A percentile compares a stretch with the other conserved stretches of the same genome.
Evolutionary conservation across 2,888 invertebrate species (phyloP).

Genomic region (Ctenicera cuprea): DNA sequence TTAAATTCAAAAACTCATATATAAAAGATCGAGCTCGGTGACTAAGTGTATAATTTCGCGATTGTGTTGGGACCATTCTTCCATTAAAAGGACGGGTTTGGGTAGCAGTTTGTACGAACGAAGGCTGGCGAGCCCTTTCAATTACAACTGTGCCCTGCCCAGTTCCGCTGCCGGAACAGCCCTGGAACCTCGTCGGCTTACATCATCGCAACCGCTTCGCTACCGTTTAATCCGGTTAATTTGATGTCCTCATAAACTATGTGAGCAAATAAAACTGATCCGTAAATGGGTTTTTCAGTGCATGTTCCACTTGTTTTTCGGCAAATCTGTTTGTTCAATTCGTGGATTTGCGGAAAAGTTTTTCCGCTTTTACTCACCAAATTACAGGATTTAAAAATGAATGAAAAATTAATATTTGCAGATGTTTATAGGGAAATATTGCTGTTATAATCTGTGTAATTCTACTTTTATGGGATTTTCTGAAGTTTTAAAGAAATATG

Average conservation of each 20-base stretch:
- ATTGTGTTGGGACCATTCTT: constrained; percentile 22
- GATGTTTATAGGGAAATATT: too few relatives aligned
- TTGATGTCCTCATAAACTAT: constrained; percentile 18
- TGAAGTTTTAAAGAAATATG: too few relatives aligned
- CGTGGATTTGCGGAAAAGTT: too few relatives aligned
- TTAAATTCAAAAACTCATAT: constrained; percentile 9
- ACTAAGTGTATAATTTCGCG: constrained; percentile 31
- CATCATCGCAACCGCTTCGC: constrained; percentile 34
- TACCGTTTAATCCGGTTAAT: constrained; percentile 30
- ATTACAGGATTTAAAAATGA: too few relatives aligned
- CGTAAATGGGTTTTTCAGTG: not conserved
- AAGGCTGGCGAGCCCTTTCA: constrained; percentile 30
- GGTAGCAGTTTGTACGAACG: constrained; percentile 16
- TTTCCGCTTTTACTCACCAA: too few relatives aligned
- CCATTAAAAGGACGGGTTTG: constrained; percentile 23
- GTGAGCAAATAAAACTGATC: constrained; percentile 13
- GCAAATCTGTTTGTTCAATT: not conserved
- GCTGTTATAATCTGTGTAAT: too few relatives aligned
- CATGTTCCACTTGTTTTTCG: not conserved
- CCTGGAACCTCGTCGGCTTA: constrained; percentile 34
- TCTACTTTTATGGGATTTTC: too few relatives aligned
- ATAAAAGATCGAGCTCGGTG: constrained; percentile 18
- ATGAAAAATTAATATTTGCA: too few relatives aligned
- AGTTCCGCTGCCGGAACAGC: constrained; percentile 32
- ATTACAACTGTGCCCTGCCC: constrained; percentile 26